phyloP scores from a whole-genome alignment of 2,888 invertebrate genomes.

The Tinea trinotella region DNA sequence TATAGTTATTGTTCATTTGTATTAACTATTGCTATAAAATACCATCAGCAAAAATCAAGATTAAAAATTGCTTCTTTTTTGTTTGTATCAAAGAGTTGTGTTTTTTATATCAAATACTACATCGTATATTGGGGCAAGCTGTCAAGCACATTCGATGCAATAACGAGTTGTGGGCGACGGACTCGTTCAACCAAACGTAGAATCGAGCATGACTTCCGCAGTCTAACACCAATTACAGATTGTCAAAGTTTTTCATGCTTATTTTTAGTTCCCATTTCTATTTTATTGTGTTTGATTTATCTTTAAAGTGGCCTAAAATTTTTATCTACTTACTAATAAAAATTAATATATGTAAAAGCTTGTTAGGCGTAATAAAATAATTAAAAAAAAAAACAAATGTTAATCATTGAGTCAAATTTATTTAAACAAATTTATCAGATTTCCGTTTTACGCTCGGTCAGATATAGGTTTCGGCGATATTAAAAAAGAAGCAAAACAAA shows the following conservation, averaged over 20 bases:
- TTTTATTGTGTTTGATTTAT: not conserved
- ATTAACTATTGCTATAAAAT: too few species aligned
- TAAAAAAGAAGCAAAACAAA: slow-evolving; percentile 15
- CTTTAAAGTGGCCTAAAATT: too few species aligned
- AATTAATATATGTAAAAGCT: too few species aligned
- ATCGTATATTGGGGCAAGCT: slow-evolving; percentile 1
- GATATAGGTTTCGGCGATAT: not conserved
- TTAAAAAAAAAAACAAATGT: too few species aligned
- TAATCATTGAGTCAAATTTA: too few species aligned
- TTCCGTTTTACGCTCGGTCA: too few species aligned
- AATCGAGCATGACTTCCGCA: slow-evolving; percentile 1
- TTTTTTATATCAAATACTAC: not conserved
- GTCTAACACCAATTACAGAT: slow-evolving; percentile 11
- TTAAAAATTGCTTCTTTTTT: too few species aligned
- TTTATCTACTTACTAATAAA: too few species aligned
- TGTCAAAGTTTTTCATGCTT: slow-evolving; percentile 1
- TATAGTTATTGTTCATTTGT: too few species aligned
- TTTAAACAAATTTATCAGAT: too few species aligned
- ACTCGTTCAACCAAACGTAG: slow-evolving; percentile 1
- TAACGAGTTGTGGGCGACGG: slow-evolving; percentile 15
- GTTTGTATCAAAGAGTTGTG: not conserved
- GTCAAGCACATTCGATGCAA: slow-evolving; percentile 17
- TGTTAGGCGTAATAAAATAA: too few species aligned
- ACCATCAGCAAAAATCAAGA: too few species aligned
- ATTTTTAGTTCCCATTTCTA: not conserved